Base-by-base conservation (phyloP, 2,113 vertebrate genomes). In the Castor canadensis region DNA sequence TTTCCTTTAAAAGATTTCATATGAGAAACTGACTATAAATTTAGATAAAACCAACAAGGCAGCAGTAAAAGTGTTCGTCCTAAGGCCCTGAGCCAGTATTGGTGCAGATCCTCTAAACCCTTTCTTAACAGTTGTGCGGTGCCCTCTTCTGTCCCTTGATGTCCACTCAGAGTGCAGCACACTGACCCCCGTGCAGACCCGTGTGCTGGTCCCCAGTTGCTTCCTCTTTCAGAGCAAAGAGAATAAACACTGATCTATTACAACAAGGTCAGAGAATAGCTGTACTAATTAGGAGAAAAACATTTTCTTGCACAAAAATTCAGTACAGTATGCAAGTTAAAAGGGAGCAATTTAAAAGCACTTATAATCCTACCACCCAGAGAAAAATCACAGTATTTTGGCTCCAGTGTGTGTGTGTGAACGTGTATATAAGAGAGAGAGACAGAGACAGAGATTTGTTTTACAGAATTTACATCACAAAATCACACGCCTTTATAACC, bases 1-100 rank as follows among this genome's bases (percentile, higher is more conserved):
- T 73, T 95, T 81, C 94, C 89, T 87, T 91, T 89, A 94, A 98
- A 95, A 82, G 58, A 92, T 60, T 89, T 93, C 71, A n/a, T 56
- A n/a, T 90, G 1, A 92, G 85, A 91, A 92, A 94, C 95, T 83
- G 67, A 19, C 11, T 24, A 10, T 24, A 40, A 54, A 28, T 9
- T 81, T 64, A 79, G 49, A 28, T 87, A 84, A 35, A 90, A 71
- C 3, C 54, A 9, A 24, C 9, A 66, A 49, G 6, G 47, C 30
- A 66, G 22, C 38, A 49, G 45, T 87, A 32, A 66, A 81, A 80
- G 30, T 67, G 62, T 43, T 62, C 32, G 7, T 87, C 92, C 40
- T 69, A 52, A n/a, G 45, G 3, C 28, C 6, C 56, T 32, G 4
- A 64, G 49, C 24, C 60, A 56, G 26, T 52, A 69, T 47, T 60